Evolutionary conservation across 2,113 vertebrate species (phyloP).

Genomic region (Butorides virescens): DNA sequence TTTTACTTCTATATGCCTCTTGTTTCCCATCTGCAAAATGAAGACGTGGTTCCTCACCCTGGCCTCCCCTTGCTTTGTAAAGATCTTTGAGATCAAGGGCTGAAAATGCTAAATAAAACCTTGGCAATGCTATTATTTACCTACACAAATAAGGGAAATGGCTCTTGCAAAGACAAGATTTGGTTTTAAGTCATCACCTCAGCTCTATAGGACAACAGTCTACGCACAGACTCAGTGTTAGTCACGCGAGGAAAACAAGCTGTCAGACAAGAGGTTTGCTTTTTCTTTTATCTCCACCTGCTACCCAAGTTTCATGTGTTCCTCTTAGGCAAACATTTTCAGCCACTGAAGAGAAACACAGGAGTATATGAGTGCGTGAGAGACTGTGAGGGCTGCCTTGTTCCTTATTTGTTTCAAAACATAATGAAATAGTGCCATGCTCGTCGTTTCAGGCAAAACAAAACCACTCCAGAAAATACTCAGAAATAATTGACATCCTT

Average conservation of each 20-base stretch:
- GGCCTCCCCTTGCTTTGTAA: neutral
- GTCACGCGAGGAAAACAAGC: neutral
- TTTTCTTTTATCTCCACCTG: neutral
- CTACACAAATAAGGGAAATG: neutral
- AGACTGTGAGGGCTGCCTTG: neutral
- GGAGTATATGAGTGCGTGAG: rapidly evolving
- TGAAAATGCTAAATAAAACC: neutral
- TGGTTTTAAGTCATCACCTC: neutral
- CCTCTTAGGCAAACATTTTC: neutral
- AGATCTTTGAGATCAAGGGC: neutral
- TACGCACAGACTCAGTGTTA: neutral
- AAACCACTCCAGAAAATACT: neutral
- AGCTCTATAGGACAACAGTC: neutral
- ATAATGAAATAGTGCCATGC: neutral
- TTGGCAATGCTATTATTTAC: neutral
- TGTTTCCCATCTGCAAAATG: neutral
- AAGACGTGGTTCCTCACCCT: neutral
- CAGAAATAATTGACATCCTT: neutral
- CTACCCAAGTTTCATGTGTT: neutral
- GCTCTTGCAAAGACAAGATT: neutral
- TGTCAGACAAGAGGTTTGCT: neutral
- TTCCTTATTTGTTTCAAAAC: neutral
- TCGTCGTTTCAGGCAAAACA: neutral
- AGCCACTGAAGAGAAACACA: neutral
- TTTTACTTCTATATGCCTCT: neutral